Conservation (phyloP, 2,797 vertebrate genomes). For the Trachops cirrhosus region DNA sequence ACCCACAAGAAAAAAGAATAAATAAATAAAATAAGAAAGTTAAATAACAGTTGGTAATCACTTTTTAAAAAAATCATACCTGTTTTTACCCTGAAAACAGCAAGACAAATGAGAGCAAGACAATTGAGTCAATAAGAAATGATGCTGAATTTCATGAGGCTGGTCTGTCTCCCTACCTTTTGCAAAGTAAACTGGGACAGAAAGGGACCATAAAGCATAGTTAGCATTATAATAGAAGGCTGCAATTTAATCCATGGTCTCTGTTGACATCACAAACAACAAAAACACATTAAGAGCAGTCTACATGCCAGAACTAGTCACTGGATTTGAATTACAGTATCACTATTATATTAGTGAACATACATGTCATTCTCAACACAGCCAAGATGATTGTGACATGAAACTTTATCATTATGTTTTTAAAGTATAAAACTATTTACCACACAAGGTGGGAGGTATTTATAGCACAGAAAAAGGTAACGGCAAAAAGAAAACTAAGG, state of each 20-base stretch:
- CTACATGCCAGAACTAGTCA: not conserved
- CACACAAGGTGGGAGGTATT: not conserved
- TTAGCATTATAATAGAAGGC: not conserved
- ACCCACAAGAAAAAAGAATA: fast-evolving
- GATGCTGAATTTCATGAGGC: not conserved
- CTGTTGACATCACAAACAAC: not conserved
- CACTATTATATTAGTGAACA: not conserved
- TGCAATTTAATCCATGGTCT: not conserved
- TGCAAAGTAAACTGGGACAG: not conserved
- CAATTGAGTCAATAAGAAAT: not conserved
- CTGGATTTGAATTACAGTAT: constrained; percentile 41
- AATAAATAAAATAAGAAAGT: not conserved
- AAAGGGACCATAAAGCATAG: not conserved
- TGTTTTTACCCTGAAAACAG: constrained; percentile 11
- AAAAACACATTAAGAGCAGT: not conserved
- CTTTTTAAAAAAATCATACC: not conserved
- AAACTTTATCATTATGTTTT: not conserved
- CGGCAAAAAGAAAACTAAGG: not conserved
- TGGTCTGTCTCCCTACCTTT: not conserved
- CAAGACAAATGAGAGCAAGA: not conserved
- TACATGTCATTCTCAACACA: not conserved
- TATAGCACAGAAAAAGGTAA: not conserved
- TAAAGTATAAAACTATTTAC: not conserved
- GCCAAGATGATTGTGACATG: not conserved
- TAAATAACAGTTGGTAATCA: not conserved